These are phyloP conservation scores for Druceiella hillmani DNA, from an alignment of 2,888 invertebrate species.

Conservation along the genomic window DNA sequence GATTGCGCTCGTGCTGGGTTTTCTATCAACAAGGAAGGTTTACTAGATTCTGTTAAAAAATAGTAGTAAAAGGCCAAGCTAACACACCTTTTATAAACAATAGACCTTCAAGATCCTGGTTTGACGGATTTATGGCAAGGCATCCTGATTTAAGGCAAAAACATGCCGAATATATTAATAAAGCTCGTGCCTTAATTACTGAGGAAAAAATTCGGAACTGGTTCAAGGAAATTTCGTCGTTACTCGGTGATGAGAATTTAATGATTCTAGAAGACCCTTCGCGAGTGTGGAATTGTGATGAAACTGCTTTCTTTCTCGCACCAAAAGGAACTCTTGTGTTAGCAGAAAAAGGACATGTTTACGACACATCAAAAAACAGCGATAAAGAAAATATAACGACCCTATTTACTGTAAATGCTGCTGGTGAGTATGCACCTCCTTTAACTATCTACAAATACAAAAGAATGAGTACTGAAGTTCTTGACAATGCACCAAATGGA, in stretches of 20 bases:
- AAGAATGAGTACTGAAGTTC: constrained; percentile 16
- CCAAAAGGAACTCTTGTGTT: constrained; percentile 18
- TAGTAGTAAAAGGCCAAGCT: constrained; percentile 19
- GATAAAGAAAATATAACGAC: constrained; percentile 17
- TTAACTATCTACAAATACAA: constrained; percentile 20
- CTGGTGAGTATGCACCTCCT: constrained; percentile 19
- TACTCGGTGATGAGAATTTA: too few relatives aligned
- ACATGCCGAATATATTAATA: constrained; percentile 24
- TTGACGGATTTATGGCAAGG: constrained; percentile 20
- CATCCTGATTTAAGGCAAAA: constrained; percentile 22
- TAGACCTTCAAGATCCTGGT: constrained; percentile 21
- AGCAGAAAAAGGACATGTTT: constrained; percentile 18
- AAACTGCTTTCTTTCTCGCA: constrained; percentile 18
- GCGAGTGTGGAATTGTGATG: constrained; percentile 14
- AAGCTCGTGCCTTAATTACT: constrained; percentile 23
- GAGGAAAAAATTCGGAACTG: constrained; percentile 19
- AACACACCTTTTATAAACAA: constrained; percentile 23
- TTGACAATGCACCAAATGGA: constrained; percentile 11
- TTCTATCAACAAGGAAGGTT: constrained; percentile 23
- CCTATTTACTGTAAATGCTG: constrained; percentile 14
- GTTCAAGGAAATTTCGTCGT: too few relatives aligned
- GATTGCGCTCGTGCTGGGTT: constrained; percentile 22
- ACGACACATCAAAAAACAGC: constrained; percentile 14
- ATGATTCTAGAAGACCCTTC: constrained; percentile 10
- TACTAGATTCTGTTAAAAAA: constrained; percentile 22